Conservation (phyloP, 2,797 vertebrate genomes). For the Apodemus agrarius region DNA sequence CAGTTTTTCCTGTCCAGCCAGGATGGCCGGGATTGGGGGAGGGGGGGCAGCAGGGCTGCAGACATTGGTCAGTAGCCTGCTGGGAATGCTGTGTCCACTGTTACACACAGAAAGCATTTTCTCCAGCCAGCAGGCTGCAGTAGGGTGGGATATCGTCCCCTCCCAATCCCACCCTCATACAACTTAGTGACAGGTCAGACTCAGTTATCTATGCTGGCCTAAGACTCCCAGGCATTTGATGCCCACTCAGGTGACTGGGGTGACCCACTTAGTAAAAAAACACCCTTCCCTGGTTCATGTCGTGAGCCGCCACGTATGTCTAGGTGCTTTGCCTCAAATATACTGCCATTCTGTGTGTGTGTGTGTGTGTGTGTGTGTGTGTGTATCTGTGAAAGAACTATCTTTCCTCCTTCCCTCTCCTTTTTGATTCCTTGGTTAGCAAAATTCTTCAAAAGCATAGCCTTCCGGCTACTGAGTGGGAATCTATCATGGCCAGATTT, state of each 20-base stretch:
- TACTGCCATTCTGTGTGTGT: background rate
- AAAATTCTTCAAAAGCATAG: background rate
- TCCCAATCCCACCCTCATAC: background rate
- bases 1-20: background rate
- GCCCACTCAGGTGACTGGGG: background rate
- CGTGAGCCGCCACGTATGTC: background rate
- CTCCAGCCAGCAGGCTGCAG: background rate
- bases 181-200: too few species aligned
- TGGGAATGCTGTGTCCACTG: background rate
- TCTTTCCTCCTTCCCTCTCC: background rate
- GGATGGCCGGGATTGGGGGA: background rate
- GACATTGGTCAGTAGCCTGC: background rate
- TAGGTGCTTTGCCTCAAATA: background rate
- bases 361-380: background rate
- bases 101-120: background rate
- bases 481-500: background rate
- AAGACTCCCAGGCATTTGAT: background rate
- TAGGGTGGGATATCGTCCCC: background rate
- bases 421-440: background rate
- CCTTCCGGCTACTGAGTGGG: accelerated
- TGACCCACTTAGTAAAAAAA: background rate
- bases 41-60: background rate
- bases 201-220: background rate
- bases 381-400: background rate
- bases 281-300: background rate